Evolutionary conservation across 92 coral and sea anemone genomes (phyloP), one percentile per base, ranked within the genome.

Genomic region (Porites divaricata): DNA sequence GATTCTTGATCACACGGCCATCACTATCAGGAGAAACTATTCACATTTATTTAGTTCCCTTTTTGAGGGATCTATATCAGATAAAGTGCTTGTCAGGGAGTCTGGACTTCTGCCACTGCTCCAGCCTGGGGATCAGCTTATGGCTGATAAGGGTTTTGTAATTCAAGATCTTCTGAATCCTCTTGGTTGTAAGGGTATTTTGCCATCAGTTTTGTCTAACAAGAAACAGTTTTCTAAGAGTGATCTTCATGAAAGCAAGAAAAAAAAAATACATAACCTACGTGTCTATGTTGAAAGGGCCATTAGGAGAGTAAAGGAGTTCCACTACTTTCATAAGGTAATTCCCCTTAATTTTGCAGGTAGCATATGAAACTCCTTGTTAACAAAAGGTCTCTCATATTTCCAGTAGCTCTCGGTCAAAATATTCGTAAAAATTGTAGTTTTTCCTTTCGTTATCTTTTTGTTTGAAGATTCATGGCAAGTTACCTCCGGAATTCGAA

Each of bases 241-340:
- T 19, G 93, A 90, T 70, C 85, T 90, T 13, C 82, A 16, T 12
- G 19, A 28, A 1, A 89, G 89, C 78, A 85, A 89, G n/a, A n/a
- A n/a, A n/a, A n/a, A n/a, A 54, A 64, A 84, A 78, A 70, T 89
- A 21, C 89, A 89, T 70, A 89, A 89, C 56, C 58, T 89, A 22
- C 49, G 92, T 13, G 89, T 88, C 1, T 84, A 88, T 83, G 88
- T 89, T 17, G 85, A 89, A 71, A 63, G 92, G 76, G 89, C 89
- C 0, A 90, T 90, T 3, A 80, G 84, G 23, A 12, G 88, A 15
- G 89, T 85, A 23, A 85, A 89, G 68, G 89, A 89, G 24, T 89
- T 85, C 67, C 90, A 90, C 63, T 80, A 66, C 74, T 90, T 90
- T 86, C 88, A 85, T 58, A 26, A 62, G 14, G 88, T 85, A 12